These are phyloP conservation scores for Zeuzera pyrina DNA, from an alignment of 2,888 invertebrate species.

Conservation along the genomic window DNA sequence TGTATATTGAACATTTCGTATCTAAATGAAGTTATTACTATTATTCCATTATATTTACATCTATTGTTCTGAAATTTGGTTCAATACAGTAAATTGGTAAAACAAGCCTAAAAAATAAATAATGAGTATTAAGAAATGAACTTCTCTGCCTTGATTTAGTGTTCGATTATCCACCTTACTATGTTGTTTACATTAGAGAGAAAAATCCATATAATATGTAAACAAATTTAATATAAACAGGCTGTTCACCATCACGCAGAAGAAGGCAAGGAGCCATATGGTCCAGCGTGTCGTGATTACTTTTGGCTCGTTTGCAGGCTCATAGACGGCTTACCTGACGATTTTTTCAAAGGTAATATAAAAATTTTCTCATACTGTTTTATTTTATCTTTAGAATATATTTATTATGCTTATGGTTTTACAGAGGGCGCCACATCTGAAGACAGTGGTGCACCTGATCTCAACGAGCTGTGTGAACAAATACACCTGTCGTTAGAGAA, in stretches of 20 bases:
- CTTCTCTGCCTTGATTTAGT: too few relatives aligned
- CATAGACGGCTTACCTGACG: slow-evolving; percentile 88
- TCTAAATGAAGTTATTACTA: too few relatives aligned
- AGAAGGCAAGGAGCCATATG: slow-evolving; percentile 94
- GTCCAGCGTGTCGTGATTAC: slow-evolving; percentile 94
- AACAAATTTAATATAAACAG: slow-evolving; percentile 34
- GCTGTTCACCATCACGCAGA: slow-evolving; percentile 75
- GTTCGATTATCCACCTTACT: too few relatives aligned
- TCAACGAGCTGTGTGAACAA: slow-evolving; percentile 83
- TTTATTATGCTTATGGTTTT: neutral
- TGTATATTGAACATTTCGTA: too few relatives aligned
- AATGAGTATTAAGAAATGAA: too few relatives aligned
- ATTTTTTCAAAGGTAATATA: slow-evolving; percentile 79
- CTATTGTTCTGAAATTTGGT: too few relatives aligned
- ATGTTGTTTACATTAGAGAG: too few relatives aligned
- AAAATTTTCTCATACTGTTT: neutral
- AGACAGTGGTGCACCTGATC: slow-evolving; percentile 62
- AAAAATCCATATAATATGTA: too few relatives aligned
- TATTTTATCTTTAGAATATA: neutral
- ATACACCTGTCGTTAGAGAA: slow-evolving; percentile 82
- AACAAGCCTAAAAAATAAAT: too few relatives aligned
- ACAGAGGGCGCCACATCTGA: slow-evolving; percentile 59
- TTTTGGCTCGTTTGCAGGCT: slow-evolving; percentile 93
- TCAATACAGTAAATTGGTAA: too few relatives aligned
- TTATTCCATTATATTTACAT: too few relatives aligned